Conservation (phyloP, 2,888 invertebrate species). For the Desoria tigrina region DNA sequence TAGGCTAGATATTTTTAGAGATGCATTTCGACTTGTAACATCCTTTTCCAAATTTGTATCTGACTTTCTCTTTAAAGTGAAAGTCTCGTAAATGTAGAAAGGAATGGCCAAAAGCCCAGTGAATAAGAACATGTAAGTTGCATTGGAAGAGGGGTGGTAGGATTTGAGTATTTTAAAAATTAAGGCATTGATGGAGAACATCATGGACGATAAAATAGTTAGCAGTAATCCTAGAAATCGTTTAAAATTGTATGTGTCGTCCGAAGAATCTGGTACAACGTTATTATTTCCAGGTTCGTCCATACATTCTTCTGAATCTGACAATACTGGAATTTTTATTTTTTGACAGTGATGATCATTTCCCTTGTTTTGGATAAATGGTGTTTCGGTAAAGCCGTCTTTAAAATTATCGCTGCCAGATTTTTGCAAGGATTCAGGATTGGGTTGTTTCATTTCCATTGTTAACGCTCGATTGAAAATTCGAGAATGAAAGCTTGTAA, state of each 20-base stretch:
- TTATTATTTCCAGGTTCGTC: neutral
- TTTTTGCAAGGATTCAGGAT: too few relatives aligned
- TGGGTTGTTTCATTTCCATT: too few relatives aligned
- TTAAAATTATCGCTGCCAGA: too few relatives aligned
- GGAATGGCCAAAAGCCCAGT: slow-evolving; percentile 24
- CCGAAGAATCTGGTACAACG: neutral
- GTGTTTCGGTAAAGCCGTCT: slow-evolving; percentile 11
- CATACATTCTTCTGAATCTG: neutral
- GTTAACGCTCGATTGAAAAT: too few relatives aligned
- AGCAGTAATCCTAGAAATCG: slow-evolving; percentile 32
- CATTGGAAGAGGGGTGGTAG: slow-evolving; percentile 32
- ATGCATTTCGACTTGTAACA: too few relatives aligned
- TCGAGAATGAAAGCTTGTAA: too few relatives aligned
- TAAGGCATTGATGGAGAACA: slow-evolving; percentile 42
- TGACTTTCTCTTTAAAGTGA: too few relatives aligned
- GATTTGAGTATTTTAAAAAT: slow-evolving; percentile 32
- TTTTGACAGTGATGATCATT: slow-evolving; percentile 8
- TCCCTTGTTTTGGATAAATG: neutral
- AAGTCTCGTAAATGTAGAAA: slow-evolving; percentile 19
- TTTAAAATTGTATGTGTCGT: neutral
- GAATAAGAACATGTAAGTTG: slow-evolving; percentile 31
- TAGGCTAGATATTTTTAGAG: too few relatives aligned
- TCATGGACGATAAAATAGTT: slow-evolving; percentile 33
- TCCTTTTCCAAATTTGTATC: too few relatives aligned
- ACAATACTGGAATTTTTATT: neutral